Conservation (phyloP, 2,113 vertebrate genomes). For the Diphyllodes magnificus region DNA sequence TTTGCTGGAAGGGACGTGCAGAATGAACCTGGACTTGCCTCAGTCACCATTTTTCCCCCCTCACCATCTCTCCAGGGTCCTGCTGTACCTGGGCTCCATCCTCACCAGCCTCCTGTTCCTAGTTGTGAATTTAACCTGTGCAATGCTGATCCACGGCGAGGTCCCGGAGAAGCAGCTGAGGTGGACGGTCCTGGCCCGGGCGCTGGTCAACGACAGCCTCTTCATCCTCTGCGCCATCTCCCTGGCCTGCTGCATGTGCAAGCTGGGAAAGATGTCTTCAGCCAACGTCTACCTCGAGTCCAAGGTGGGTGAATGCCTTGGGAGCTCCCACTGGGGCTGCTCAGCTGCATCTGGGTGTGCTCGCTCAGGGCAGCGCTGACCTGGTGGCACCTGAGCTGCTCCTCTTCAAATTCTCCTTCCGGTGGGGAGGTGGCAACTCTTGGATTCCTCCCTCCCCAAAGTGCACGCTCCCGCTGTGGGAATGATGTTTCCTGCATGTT, state of each 20-base stretch:
- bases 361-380: neutral
- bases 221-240: constrained; percentile 91
- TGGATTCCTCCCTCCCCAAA: neutral
- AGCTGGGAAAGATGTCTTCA: constrained; percentile 93
- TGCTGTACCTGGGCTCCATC: constrained; percentile 84
- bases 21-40: neutral
- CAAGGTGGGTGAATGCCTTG: constrained; percentile 74
- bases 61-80: constrained; percentile 69
- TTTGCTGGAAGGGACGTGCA: neutral
- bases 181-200: constrained; percentile 81
- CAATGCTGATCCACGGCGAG: constrained; percentile 81
- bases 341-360: neutral
- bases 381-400: neutral
- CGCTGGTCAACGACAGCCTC: constrained; percentile 89
- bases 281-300: constrained; percentile 98
- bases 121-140: constrained; percentile 90
- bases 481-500: neutral
- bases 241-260: constrained; percentile 89
- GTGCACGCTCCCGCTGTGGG: neutral
- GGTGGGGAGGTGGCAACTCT: neutral
- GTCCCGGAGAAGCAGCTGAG: constrained; percentile 73
- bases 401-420: neutral
- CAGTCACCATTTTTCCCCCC: fast-evolving
- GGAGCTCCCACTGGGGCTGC: neutral
- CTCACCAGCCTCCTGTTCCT: constrained; percentile 86